Base-by-base conservation (phyloP, 2,797 vertebrate species). In the Kryptopterus vitreolus region DNA sequence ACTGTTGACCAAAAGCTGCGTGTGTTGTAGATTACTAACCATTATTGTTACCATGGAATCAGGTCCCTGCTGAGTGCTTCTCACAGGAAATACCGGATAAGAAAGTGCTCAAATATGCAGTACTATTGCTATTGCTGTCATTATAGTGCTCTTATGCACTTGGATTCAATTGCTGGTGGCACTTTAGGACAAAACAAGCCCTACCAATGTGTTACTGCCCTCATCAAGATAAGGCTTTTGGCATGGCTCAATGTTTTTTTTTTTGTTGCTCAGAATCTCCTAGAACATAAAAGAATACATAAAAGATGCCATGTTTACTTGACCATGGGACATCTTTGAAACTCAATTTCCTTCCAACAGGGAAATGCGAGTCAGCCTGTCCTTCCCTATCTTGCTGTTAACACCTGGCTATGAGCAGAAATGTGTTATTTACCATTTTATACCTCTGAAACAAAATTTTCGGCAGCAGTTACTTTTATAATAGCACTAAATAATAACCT, bases 321-420 rank as follows among this genome's bases (percentile, higher is more conserved):
- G 29, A 22, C 16, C 2, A 20, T 33, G 59, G 15, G 8, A 62
- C 43, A 26, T 72, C 68, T 38, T 24, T 31, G 10, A 62, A 73
- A 61, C 38, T 59, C 38, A 48, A 16, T 70, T 78, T 70, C 43
- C 57, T 73, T 50, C 29, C 58, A 52, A 20, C 29, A 61, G 57
- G 68, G 68, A 53, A 72, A 62, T 79, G 50, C 62, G 57, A 59
- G 24, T 59, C 48, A 59, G 18, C 7, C 53, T 62, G 43, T 18
- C 15, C 26, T 57, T 16, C 33, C 22, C 53, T 18, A 20, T 15
- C 20, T 57, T 55, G 18, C 26, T 31, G 29, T 50, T 61, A n/a
- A 35, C 22, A 22, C 35, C 22, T 68, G 48, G 22, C 38, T 43
- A 31, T 7, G 55, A 61, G 57, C 29, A 59, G 26, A 71, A 71